A percentile compares a stretch with the other conserved stretches of the same genome.
These are phyloP conservation scores for Ischnura elegans DNA, from an alignment of 2,888 invertebrate species.

Conservation along the genomic window DNA sequence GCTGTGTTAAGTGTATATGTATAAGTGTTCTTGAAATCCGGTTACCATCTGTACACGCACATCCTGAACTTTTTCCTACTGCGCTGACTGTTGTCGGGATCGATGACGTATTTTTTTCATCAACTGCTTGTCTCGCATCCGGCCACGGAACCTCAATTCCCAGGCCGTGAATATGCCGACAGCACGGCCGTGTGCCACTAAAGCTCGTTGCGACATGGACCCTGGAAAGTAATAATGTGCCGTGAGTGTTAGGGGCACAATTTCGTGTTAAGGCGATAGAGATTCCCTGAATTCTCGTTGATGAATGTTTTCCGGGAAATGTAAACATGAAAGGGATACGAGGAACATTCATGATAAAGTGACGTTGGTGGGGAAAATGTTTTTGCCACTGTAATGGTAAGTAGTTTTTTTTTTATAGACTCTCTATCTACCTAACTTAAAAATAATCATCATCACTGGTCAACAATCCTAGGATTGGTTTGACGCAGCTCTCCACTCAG, in stretches of 20 bases:
- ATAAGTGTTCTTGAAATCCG: neutral
- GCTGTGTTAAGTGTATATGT: too few species aligned
- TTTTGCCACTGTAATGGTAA: too few species aligned
- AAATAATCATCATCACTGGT: too few species aligned
- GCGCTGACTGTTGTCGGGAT: neutral
- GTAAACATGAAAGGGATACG: neutral
- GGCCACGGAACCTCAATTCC: neutral
- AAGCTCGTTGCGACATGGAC: neutral
- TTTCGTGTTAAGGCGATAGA: neutral
- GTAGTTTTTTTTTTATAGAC: too few species aligned
- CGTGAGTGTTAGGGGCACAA: neutral
- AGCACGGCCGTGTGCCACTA: neutral
- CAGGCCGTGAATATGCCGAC: neutral
- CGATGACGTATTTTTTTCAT: neutral
- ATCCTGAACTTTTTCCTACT: neutral
- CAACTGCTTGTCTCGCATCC: neutral
- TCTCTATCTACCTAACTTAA: too few species aligned
- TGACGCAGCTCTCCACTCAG: too few species aligned
- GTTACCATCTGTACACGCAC: neutral
- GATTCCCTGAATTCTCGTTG: too few species aligned
- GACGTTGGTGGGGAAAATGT: too few species aligned
- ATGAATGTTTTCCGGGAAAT: neutral
- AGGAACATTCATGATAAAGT: neutral
- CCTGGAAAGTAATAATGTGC: neutral
- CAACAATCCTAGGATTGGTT: too few species aligned